Evolutionary conservation across 2,797 vertebrate species (phyloP).

Genomic region (Enteromius thamalakanensis): DNA sequence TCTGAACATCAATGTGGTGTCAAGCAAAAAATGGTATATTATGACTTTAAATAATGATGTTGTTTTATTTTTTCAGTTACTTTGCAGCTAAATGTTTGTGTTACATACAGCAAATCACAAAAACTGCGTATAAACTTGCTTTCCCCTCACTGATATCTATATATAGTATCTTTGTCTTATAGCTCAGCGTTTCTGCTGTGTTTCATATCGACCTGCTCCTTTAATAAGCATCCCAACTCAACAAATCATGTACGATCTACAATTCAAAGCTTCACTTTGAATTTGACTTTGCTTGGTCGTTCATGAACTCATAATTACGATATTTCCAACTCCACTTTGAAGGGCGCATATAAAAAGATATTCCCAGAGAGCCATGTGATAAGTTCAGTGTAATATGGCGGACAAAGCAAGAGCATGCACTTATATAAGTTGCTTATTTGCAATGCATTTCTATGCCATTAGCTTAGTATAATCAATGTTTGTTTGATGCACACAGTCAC

Average conservation of each 20-base stretch:
- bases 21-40: background rate
- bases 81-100: background rate
- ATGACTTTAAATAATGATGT: background rate
- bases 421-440: background rate
- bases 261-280: background rate
- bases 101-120: background rate
- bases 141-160: background rate
- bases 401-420: background rate
- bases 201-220: background rate
- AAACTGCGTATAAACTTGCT: background rate
- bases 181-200: background rate
- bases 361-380: background rate
- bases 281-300: background rate
- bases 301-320: background rate
- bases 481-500: background rate
- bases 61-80: too few species aligned
- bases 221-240: background rate
- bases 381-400: background rate
- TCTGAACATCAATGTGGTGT: background rate
- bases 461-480: background rate
- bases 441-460: background rate
- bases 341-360: background rate
- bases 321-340: background rate
- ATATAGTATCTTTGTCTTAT: background rate
- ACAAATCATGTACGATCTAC: background rate